Conservation (phyloP, 2,888 invertebrate species). For the Drosophila lacicola region DNA sequence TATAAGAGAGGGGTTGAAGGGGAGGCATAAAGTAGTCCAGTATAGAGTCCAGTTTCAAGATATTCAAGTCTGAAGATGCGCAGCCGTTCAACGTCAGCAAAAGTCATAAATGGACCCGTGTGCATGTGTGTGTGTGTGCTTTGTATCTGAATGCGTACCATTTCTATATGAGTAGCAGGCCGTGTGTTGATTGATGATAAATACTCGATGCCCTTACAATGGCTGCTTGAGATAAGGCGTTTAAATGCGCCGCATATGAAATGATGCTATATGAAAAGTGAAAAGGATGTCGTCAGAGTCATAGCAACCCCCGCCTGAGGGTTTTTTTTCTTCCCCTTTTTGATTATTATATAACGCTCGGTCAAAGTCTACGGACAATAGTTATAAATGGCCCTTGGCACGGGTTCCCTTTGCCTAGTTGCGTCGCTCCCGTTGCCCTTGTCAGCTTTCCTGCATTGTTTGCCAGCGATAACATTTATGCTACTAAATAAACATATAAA, state of each 20-base stretch:
- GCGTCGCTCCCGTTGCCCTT: constrained; percentile 29
- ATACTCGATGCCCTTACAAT: constrained; percentile 63
- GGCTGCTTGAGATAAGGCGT: constrained; percentile 78
- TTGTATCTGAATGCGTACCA: constrained; percentile 3
- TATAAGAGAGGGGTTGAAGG: background rate
- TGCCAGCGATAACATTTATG: constrained; percentile 76
- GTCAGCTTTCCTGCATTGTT: constrained; percentile 59
- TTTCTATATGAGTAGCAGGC: constrained; percentile 54
- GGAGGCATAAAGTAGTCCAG: constrained; percentile 6
- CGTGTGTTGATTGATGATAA: constrained; percentile 78
- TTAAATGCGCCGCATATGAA: constrained; percentile 79
- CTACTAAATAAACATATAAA: constrained; percentile 74
- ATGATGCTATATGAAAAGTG: constrained; percentile 77
- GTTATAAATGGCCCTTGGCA: constrained; percentile 79
- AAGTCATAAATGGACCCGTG: constrained; percentile 72
- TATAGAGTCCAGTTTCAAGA: constrained; percentile 27
- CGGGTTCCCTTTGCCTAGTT: constrained; percentile 44
- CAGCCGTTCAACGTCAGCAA: constrained; percentile 57
- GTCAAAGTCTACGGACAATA: constrained; percentile 47
- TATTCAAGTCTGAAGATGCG: constrained; percentile 43
- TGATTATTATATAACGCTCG: constrained; percentile 71
- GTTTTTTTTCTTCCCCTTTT: constrained; percentile 45
- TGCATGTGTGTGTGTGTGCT: constrained; percentile 7
- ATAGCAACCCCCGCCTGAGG: constrained; percentile 16
- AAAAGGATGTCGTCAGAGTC: constrained; percentile 56